phyloP scores from a whole-genome alignment of 2,888 invertebrate genomes.

The Dromius quadrimaculatus region DNA sequence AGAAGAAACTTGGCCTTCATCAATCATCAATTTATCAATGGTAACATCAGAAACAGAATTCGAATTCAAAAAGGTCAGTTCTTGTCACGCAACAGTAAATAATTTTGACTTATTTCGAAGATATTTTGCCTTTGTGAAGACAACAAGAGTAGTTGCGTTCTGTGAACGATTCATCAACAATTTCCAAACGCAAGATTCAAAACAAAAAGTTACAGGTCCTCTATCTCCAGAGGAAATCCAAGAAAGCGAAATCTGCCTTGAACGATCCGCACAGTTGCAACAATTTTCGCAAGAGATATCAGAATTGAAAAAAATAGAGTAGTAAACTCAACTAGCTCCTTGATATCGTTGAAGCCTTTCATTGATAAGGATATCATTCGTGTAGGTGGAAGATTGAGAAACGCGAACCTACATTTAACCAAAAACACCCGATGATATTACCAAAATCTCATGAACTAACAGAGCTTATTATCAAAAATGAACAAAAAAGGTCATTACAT shows the following conservation, averaged over 20 bases:
- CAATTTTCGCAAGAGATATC: neutral
- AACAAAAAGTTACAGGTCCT: neutral
- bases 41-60: neutral
- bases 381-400: slow-evolving; percentile 54
- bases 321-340: neutral
- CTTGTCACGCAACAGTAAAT: neutral
- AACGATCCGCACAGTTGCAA: neutral
- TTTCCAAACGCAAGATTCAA: neutral
- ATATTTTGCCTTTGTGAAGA: slow-evolving; percentile 1
- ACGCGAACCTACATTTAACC: slow-evolving; percentile 45
- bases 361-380: slow-evolving; percentile 51
- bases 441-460: slow-evolving; percentile 52
- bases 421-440: slow-evolving; percentile 54
- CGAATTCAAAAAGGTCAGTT: neutral
- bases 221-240: neutral
- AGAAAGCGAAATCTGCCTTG: neutral
- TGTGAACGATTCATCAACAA: neutral
- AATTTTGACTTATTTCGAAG: slow-evolving; percentile 6
- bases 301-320: neutral
- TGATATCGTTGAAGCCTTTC: slow-evolving; percentile 13
- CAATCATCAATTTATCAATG: slow-evolving; percentile 55
- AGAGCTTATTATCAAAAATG: slow-evolving; percentile 46
- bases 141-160: slow-evolving; percentile 15
- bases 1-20: slow-evolving; percentile 54
- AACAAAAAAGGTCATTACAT: slow-evolving; percentile 52